Conservation (phyloP, 2,888 invertebrate species). For the Tenthredo notha region DNA sequence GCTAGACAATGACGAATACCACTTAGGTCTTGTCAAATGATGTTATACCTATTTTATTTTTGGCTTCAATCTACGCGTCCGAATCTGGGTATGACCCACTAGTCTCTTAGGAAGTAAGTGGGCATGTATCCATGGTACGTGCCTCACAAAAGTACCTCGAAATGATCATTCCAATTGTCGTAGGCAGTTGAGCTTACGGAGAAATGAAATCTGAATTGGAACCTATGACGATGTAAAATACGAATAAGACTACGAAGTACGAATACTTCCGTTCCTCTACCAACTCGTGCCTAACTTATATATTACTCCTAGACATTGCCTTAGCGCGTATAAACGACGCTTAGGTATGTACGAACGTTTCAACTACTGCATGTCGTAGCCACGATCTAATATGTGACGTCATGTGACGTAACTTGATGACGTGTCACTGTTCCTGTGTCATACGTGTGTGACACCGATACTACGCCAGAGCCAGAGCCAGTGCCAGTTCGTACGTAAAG, state of each 20-base stretch:
- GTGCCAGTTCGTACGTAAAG: background rate
- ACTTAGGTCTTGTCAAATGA: background rate
- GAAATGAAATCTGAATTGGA: background rate
- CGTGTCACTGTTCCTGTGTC: constrained; percentile 28
- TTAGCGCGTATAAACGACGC: background rate
- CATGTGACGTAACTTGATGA: constrained; percentile 45
- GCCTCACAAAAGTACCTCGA: background rate
- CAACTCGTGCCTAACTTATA: background rate
- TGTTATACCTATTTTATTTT: background rate
- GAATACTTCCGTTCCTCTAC: constrained; percentile 4
- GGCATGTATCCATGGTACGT: background rate
- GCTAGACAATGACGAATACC: background rate
- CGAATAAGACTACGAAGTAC: background rate
- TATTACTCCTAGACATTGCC: background rate
- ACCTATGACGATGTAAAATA: background rate
- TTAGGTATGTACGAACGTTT: constrained; percentile 4
- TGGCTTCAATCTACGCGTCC: background rate
- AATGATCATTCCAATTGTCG: background rate
- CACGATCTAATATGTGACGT: constrained; percentile 34
- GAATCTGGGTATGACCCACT: background rate
- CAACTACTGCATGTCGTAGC: constrained; percentile 1
- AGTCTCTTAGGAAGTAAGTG: background rate
- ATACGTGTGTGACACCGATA: constrained; percentile 14
- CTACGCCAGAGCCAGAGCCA: background rate
- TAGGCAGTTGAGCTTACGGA: background rate